Evolutionary conservation across 2,113 vertebrate genomes (phyloP).

Genomic region (cattle (Bos taurus)): ARS-UCD2.0 NC_037343.1:68424001-68424500

Average conservation of each 20-base stretch:
- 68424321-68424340: neutral
- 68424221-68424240: neutral
- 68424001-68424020: neutral
- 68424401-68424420: neutral
- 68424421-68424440: neutral
- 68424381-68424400: neutral
- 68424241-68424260: neutral
- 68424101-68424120: neutral
- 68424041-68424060: neutral
- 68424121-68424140: neutral
- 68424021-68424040: neutral
- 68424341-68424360: neutral
- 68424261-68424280: neutral
- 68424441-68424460: neutral
- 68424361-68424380: neutral
- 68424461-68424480: neutral
- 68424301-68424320: neutral
- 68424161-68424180: neutral
- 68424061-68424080: neutral
- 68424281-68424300: neutral
- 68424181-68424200: neutral
- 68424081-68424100: neutral
- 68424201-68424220: neutral
- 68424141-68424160: too few species aligned
- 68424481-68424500: too few species aligned